Percentiles rank a stretch among this genome's conserved stretches.
phyloP scores from a whole-genome alignment of 2,888 invertebrate species.

The Melolontha melolontha region DNA sequence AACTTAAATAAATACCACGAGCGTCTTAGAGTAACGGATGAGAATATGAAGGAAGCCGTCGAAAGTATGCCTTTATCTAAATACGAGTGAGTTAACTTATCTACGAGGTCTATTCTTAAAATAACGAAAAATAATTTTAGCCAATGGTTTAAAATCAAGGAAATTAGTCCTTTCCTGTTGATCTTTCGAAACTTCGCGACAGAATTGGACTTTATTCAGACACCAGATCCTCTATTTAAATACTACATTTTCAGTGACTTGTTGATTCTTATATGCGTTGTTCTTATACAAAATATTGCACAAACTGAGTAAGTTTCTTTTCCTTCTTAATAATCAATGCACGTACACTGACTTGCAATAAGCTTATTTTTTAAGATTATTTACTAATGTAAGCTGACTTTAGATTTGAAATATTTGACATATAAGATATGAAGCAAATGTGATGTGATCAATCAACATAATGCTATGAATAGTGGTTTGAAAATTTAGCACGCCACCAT shows the following conservation, averaged over 20 bases:
- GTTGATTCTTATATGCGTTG: constrained; percentile 71
- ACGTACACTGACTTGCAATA: no score
- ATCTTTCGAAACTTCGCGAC: constrained; percentile 73
- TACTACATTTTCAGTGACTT: constrained; percentile 78
- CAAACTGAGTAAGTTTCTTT: constrained; percentile 66
- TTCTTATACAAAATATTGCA: constrained; percentile 73
- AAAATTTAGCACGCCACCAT: no score
- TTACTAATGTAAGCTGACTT: no score
- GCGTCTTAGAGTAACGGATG: constrained; percentile 76
- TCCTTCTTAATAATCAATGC: no score
- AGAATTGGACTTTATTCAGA: constrained; percentile 79
- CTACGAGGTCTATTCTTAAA: constrained; percentile 21
- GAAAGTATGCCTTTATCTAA: constrained; percentile 88
- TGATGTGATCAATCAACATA: no score
- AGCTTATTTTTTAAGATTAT: no score
- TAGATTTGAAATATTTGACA: no score
- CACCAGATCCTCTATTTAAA: constrained; percentile 87
- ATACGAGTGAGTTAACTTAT: constrained; percentile 70
- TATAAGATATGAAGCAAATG: no score
- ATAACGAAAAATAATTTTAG: constrained; percentile 65
- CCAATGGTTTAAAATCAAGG: constrained; percentile 74
- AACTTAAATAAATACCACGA: constrained; percentile 75
- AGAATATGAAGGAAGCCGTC: constrained; percentile 84
- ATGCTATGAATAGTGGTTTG: no score
- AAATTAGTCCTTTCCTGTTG: constrained; percentile 72